phyloP scores from a whole-genome alignment of 2,888 invertebrate species.

The Philaethria dido region DNA sequence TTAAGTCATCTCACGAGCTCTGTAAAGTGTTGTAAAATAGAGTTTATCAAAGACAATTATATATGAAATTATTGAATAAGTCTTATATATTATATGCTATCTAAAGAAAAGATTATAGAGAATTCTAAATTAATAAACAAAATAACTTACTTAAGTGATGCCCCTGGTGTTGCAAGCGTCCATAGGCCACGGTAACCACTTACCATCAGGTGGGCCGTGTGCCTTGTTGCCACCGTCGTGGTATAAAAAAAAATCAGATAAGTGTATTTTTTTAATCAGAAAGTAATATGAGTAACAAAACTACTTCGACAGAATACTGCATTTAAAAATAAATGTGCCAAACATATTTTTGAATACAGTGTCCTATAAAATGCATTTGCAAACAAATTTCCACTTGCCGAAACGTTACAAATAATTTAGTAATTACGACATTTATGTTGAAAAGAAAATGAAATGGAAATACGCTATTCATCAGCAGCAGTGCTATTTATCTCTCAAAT shows the following conservation, averaged over 20 bases:
- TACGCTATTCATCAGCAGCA: conserved; percentile 23
- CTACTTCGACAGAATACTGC: not conserved
- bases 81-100: too few relatives aligned
- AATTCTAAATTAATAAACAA: too few relatives aligned
- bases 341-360: not conserved
- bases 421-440: conserved; percentile 18
- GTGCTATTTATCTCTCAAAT: conserved; percentile 30
- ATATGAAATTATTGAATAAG: too few relatives aligned
- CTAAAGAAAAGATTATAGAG: too few relatives aligned
- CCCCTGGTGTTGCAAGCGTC: too few relatives aligned
- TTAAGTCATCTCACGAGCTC: too few relatives aligned
- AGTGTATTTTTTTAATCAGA: too few relatives aligned
- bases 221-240: too few relatives aligned
- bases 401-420: conserved; percentile 11
- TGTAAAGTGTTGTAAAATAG: not conserved
- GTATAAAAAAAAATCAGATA: too few relatives aligned
- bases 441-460: conserved; percentile 26
- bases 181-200: too few relatives aligned
- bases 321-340: not conserved
- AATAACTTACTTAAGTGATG: too few relatives aligned
- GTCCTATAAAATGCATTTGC: not conserved
- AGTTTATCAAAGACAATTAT: not conserved
- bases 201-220: too few relatives aligned
- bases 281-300: not conserved
- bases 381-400: not conserved